Conservation (phyloP, 30 jellyfish, hydroid and myxozoan genomes). For the Pseudorhiza aurosa region DNA sequence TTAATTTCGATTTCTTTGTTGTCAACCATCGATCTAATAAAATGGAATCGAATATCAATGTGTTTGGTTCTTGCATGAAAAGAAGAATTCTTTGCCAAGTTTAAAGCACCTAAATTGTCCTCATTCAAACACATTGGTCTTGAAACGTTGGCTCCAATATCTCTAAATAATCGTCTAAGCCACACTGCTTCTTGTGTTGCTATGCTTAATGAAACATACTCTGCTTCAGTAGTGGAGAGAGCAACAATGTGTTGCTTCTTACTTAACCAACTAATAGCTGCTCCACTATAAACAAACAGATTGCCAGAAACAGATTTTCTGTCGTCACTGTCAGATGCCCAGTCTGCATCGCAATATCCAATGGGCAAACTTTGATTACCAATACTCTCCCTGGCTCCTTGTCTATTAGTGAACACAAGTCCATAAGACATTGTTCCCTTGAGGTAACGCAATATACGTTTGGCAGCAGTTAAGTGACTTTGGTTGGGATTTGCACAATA, state of each 20-base stretch:
- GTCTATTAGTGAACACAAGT: conserved; percentile 1
- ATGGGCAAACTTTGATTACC: background rate
- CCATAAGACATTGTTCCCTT: conserved; percentile 32
- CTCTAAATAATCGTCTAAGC: conserved; percentile 14
- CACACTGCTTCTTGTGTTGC: conserved; percentile 55
- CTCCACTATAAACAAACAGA: conserved; percentile 12
- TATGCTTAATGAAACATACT: conserved; percentile 20
- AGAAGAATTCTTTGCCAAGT: background rate
- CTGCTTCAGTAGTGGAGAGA: conserved; percentile 49
- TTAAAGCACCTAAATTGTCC: conserved; percentile 22
- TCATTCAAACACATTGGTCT: conserved; percentile 6
- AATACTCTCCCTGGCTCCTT: background rate
- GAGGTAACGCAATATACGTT: conserved; percentile 25
- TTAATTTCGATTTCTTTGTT: background rate
- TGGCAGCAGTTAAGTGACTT: conserved; percentile 8
- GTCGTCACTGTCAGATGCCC: conserved; percentile 22
- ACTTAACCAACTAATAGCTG: conserved; percentile 26
- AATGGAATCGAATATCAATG: conserved; percentile 18
- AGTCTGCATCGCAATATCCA: conserved; percentile 47
- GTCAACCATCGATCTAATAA: conserved; percentile 1
- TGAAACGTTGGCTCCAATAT: background rate
- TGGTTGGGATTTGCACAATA: conserved; percentile 1
- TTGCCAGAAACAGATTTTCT: conserved; percentile 24
- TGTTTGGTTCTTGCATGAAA: conserved; percentile 15
- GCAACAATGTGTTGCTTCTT: conserved; percentile 34